Evolutionary conservation across 1,140 invertebrate species (phyloP).

Genomic region (Aphaenogaster rudis): DNA sequence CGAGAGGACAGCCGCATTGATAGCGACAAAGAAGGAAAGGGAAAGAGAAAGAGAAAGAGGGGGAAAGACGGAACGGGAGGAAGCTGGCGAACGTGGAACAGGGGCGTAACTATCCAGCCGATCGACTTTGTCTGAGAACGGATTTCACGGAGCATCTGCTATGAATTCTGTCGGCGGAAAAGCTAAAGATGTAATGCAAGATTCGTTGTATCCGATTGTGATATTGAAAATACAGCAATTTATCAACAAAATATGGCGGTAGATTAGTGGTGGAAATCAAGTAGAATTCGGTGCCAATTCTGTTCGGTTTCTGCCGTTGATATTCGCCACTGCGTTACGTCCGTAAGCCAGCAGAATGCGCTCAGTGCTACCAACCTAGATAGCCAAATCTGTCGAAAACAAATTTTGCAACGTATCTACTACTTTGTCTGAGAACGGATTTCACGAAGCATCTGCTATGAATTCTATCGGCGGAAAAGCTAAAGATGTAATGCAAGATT

Average conservation of each 20-base stretch:
- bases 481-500: background rate
- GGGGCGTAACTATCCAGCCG: background rate
- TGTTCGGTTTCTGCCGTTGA: too few species aligned
- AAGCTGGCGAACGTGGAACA: conserved; percentile 8
- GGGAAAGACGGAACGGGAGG: conserved; percentile 19
- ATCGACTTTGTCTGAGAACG: background rate
- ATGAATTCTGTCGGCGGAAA: background rate
- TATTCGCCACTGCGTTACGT: too few species aligned
- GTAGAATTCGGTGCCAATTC: too few species aligned
- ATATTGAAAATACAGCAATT: background rate
- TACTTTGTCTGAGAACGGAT: background rate
- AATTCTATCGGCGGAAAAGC: background rate
- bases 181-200: background rate
- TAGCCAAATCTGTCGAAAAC: too few species aligned
- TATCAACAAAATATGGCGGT: background rate
- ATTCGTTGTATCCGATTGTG: background rate
- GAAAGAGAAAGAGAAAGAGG: conserved; percentile 33
- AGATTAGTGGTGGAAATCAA: too few species aligned
- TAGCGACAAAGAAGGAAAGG: background rate
- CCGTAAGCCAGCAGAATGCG: too few species aligned
- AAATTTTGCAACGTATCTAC: too few species aligned
- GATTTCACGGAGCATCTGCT: background rate
- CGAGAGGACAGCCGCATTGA: conserved; percentile 52
- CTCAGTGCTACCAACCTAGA: too few species aligned
- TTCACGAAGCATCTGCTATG: background rate